These are phyloP conservation scores for Lysandra bellargus DNA, from an alignment of 2,888 invertebrate species.

Conservation along the genomic window DNA sequence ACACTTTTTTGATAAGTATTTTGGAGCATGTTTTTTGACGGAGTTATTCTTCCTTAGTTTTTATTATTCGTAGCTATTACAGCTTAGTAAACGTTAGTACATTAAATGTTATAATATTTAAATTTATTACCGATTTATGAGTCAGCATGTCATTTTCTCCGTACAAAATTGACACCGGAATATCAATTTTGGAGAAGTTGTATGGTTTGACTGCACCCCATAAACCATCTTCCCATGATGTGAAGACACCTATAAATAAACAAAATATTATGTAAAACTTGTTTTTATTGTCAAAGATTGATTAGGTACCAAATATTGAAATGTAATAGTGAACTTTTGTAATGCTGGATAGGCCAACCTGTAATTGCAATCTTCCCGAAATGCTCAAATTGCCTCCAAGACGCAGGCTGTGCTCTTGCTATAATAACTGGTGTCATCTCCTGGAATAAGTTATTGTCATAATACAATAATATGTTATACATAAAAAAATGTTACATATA, in stretches of 20 bases:
- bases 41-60: too few relatives aligned
- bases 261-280: background rate
- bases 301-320: background rate
- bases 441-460: constrained; percentile 47
- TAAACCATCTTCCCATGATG: constrained; percentile 77
- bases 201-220: constrained; percentile 80
- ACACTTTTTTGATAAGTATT: too few relatives aligned
- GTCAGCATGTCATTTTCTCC: constrained; percentile 83
- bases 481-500: too few relatives aligned
- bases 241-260: constrained; percentile 73
- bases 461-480: background rate
- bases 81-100: background rate
- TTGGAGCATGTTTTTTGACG: too few relatives aligned
- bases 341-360: constrained; percentile 36
- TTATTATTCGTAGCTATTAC: background rate
- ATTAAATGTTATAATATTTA: background rate
- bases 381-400: constrained; percentile 49
- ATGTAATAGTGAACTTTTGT: too few relatives aligned
- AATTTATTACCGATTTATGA: constrained; percentile 64
- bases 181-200: constrained; percentile 78
- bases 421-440: constrained; percentile 50
- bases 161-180: constrained; percentile 82
- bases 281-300: background rate
- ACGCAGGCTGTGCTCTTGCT: constrained; percentile 48
- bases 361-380: constrained; percentile 49